Base-by-base conservation (phyloP, 2,888 invertebrate genomes). In the Baronia brevicornis region DNA sequence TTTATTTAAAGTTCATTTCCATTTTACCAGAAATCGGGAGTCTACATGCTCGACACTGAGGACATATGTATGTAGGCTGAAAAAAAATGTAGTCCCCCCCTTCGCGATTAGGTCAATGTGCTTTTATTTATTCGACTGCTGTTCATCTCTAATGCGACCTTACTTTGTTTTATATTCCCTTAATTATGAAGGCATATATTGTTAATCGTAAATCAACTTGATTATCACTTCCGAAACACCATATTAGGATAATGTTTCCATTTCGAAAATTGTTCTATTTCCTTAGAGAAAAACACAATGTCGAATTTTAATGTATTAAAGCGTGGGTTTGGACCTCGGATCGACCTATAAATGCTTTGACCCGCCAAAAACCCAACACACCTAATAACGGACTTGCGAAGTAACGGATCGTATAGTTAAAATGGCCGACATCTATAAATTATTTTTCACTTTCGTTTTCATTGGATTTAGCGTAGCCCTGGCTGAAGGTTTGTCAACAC, bases 281-380 rank as follows among this genome's bases (percentile, higher is more conserved):
- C 30, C 30, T 21, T n/a, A 18, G 30, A 26, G 31, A 30, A 30
- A 5, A 15, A 5, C 19, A 17, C 28, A 17, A 22, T 7, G 18
- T 14, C n/a, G 10, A 10, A n/a, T 18, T 24, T 55, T 60, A 64
- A 66, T 57, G 60, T 48, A 52, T 44, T 25, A 27, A 34, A 30
- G 67, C 57, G 75, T 78, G 74, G 77, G 77, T 65, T 60, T 48
- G 46, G 77, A 54, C 80, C 80, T 82, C 75, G 72, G 38, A 34
- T 29, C 62, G 60, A 65, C 60, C 69, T 82, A 82, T 82, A 82
- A 66, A 60, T 43, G 58, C 48, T 67, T 58, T 59, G 54, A 51
- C 44, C 48, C 51, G 57, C 51, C 54, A 60, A 65, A 56, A 56
- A 59, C 53, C 39, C 44, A 64, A 46, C 50, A 60, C 52, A 60